Base-by-base conservation (phyloP, 2,888 invertebrate genomes). In the Scrobipalpa costella region DNA sequence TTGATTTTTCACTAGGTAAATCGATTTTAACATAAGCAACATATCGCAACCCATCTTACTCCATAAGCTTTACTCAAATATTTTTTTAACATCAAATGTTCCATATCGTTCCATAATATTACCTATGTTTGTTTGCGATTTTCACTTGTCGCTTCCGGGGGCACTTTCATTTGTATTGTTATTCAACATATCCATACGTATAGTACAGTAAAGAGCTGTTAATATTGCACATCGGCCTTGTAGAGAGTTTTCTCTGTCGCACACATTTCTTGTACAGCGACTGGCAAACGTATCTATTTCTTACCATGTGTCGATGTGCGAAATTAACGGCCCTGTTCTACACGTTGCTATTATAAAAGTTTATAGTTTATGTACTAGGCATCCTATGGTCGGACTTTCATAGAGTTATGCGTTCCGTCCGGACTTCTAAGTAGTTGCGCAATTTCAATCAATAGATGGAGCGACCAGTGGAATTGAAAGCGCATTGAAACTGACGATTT, bases 121-220 rank as follows among this genome's bases (percentile, higher is more conserved):
- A n/a, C n/a, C n/a, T n/a, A 38, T 71, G 67, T 74, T 64, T 73
- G 72, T 70, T 66, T 70, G 67, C 64, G 66, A 67, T 72, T 77
- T 75, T 73, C 74, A 72, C 73, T 71, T 61, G 67, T 27, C 60
- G 17, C 75, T 84, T 84, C 81, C 81, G 80, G 80, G 76, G 71
- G 69, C 74, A 80, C 85, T 86, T 86, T 85, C 85, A 70, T 78
- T 80, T 73, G 71, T 73, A 78, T 85, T 85, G 76, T 83, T 77
- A 84, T 84, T 84, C 85, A 69, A 71, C 61, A 59, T 63, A 49
- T 11, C 21, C 33, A 49, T 49, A 55, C 6, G 19, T 19, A 38
- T 55, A 27, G 11, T 49, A 34, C 9, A 34, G 34, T 63, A 61
- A 6, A 33, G 11, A 27, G 27, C 27, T 5, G 5, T 27, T 3